Percentiles rank a stretch among this genome's conserved stretches.
phyloP scores from a whole-genome alignment of 2,797 vertebrate genomes.

The Macropodus opercularis region DNA sequence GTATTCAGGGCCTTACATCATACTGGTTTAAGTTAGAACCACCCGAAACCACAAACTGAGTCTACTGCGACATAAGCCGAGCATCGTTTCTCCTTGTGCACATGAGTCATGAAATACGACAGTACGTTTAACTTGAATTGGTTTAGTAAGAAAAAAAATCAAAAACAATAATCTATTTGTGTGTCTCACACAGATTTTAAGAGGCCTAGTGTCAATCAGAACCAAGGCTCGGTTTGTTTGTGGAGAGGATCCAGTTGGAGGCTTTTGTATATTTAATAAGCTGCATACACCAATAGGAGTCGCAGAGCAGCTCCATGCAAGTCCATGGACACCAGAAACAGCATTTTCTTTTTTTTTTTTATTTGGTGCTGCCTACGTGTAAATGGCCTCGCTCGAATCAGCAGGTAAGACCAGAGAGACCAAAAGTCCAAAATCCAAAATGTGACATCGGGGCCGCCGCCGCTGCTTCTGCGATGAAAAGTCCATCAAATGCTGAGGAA shows the following conservation, averaged over 20 bases:
- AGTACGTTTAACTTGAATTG: no score
- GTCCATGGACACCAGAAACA: neutral
- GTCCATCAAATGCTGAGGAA: constrained; percentile 8
- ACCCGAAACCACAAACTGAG: no score
- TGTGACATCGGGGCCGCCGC: neutral
- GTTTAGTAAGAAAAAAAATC: constrained; percentile 26
- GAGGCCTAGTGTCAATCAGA: constrained; percentile 45
- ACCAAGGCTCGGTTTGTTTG: neutral
- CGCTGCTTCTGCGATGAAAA: constrained; percentile 5
- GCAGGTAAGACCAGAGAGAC: constrained; percentile 8
- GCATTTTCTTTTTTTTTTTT: no score
- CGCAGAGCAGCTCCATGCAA: constrained; percentile 9
- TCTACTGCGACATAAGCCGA: no score
- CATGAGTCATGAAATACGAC: no score
- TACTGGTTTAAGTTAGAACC: no score
- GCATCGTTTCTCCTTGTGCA: no score
- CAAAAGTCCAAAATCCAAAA: neutral
- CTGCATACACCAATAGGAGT: constrained; percentile 1
- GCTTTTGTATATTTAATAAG: neutral
- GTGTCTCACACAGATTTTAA: constrained; percentile 21
- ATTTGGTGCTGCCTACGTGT: constrained; percentile 3
- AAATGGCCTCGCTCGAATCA: constrained; percentile 27
- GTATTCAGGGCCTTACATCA: no score
- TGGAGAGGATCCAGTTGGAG: neutral
- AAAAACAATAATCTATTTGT: constrained; percentile 45